Evolutionary conservation across 2,113 vertebrate genomes (phyloP).

Genomic region (Tragulus kanchil): DNA sequence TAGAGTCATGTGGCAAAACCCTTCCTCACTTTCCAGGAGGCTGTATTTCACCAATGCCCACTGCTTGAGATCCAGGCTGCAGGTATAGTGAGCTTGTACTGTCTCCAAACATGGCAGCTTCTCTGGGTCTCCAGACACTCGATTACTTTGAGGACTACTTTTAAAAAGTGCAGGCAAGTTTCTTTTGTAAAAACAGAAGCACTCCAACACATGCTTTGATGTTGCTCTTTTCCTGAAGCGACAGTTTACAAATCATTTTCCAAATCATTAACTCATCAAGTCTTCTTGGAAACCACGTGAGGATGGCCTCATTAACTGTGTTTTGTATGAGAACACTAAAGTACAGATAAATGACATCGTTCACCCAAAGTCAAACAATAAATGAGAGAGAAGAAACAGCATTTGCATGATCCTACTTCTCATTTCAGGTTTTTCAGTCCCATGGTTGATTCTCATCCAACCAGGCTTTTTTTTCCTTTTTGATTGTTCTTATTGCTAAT

Average conservation of each 20-base stretch:
- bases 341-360: neutral
- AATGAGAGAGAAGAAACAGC: neutral
- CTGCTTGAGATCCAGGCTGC: rapidly evolving
- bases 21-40: neutral
- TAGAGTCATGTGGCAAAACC: neutral
- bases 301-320: neutral
- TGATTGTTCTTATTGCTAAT: neutral
- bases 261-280: neutral
- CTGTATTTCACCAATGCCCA: no score
- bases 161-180: neutral
- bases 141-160: neutral
- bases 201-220: neutral
- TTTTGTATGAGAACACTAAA: neutral
- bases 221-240: neutral
- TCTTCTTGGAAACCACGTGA: neutral
- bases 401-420: neutral
- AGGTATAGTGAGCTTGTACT: rapidly evolving
- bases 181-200: neutral
- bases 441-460: neutral
- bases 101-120: neutral
- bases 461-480: neutral
- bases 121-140: neutral
- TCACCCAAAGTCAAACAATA: neutral
- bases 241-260: neutral
- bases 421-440: neutral